Evolutionary conservation across 2,113 vertebrate genomes (phyloP).

Genomic region (Anas platyrhynchos): DNA sequence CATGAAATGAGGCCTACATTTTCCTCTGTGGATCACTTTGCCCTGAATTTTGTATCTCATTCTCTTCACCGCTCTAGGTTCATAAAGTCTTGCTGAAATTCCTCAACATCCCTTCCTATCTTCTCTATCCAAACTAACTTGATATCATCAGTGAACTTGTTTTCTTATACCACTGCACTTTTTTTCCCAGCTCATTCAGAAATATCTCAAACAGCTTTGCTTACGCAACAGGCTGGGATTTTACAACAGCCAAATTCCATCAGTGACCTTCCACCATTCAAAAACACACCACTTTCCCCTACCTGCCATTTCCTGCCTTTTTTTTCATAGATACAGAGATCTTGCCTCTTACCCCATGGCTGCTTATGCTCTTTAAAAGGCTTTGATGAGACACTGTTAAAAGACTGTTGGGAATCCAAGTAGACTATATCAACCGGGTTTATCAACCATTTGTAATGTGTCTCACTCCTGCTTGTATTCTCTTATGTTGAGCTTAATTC

Average conservation of each 20-base stretch:
- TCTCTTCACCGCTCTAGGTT: not conserved
- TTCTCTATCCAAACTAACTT: not conserved
- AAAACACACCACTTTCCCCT: not conserved
- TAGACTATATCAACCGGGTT: not conserved
- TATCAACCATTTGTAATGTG: not conserved
- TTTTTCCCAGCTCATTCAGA: not conserved
- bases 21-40: not conserved
- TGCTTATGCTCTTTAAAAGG: not conserved
- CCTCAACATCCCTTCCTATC: not conserved
- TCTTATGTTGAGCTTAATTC: not conserved
- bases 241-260: not conserved
- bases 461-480: not conserved
- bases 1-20: not conserved
- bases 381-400: not conserved
- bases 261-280: not conserved
- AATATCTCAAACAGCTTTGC: not conserved
- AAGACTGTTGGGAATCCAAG: not conserved
- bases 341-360: not conserved
- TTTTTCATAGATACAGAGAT: not conserved
- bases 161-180: not conserved
- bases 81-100: not conserved
- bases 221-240: not conserved
- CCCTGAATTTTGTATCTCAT: not conserved
- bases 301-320: not conserved
- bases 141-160: not conserved